A percentile compares a stretch with the other conserved stretches of the same genome.
phyloP scores from a whole-genome alignment of 2,113 vertebrate genomes.

The Myodes glareolus region DNA sequence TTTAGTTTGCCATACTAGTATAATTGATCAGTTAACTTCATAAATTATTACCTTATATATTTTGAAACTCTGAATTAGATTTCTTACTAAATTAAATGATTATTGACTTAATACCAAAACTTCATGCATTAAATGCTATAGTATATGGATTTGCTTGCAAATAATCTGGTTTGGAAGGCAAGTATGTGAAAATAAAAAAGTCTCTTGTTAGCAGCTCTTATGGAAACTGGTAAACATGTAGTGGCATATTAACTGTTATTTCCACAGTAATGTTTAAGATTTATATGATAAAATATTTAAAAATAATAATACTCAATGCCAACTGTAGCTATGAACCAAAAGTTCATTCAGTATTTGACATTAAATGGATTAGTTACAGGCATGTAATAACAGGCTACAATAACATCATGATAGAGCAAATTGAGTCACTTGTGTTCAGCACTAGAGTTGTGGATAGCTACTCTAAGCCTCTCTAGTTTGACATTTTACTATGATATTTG shows the following conservation, averaged over 20 bases:
- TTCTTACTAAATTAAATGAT: background rate
- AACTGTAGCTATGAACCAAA: background rate
- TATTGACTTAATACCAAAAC: background rate
- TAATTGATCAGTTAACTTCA: background rate
- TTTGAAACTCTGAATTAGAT: background rate
- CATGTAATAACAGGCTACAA: background rate
- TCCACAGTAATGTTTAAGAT: background rate
- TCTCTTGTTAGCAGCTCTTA: background rate
- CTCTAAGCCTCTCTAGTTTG: background rate
- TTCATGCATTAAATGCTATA: background rate
- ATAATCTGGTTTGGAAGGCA: background rate
- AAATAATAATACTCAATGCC: conserved; percentile 12
- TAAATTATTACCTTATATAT: background rate
- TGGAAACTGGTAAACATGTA: background rate
- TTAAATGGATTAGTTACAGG: background rate
- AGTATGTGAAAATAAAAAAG: background rate
- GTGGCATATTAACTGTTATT: background rate
- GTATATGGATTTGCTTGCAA: background rate
- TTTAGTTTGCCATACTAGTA: background rate
- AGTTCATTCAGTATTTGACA: background rate
- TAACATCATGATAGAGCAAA: conserved; percentile 49
- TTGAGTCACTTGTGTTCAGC: conserved; percentile 10
- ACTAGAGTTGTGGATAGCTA: conserved; percentile 32
- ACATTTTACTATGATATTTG: conserved; percentile 32
- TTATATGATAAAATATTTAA: conserved; percentile 2